Conservation (phyloP, 1,140 invertebrate species). For the Pantala flavescens region DNA sequence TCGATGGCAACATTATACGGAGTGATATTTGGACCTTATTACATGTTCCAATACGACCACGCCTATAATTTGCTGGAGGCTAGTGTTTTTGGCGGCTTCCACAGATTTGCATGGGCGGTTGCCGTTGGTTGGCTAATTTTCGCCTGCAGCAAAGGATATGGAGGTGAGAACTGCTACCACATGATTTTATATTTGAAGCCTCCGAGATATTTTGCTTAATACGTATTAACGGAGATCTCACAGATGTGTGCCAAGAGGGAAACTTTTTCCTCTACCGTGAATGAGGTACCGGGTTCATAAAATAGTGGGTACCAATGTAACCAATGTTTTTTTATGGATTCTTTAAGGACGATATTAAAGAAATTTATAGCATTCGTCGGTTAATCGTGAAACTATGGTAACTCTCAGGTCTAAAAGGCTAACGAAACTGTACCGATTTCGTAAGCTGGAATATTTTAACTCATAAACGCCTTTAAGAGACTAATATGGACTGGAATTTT, state of each 20-base stretch:
- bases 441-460: no score
- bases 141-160: conserved; percentile 38
- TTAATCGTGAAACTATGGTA: no score
- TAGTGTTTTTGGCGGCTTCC: conserved; percentile 34
- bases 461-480: no score
- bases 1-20: conserved; percentile 19
- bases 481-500: no score
- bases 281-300: background rate
- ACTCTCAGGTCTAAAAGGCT: no score
- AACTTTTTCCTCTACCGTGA: background rate
- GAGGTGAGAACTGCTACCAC: conserved; percentile 25
- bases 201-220: background rate
- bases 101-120: conserved; percentile 34
- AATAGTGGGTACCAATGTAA: background rate
- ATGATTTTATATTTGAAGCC: background rate
- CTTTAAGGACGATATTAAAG: no score
- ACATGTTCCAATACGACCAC: conserved; percentile 18
- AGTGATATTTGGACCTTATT: conserved; percentile 20
- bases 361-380: no score
- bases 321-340: no score
- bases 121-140: conserved; percentile 39
- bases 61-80: conserved; percentile 20
- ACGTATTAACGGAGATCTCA: background rate
- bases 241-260: background rate
- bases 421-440: no score